Base-by-base conservation (phyloP, 2,113 vertebrate species). In the Mormyrus iriodes region DNA sequence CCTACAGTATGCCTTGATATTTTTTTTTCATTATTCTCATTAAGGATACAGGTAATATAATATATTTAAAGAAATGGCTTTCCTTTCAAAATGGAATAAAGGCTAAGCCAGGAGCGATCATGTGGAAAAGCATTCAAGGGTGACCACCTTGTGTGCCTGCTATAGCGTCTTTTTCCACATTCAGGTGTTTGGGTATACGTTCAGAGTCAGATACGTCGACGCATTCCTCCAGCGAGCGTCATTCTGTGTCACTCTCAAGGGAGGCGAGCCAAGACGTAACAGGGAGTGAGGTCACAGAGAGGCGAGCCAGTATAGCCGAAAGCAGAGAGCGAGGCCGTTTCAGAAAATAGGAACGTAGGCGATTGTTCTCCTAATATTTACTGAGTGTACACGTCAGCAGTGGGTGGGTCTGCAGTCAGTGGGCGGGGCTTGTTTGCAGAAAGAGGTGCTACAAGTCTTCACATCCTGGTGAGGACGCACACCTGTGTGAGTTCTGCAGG, bases 401-500 rank as follows among this genome's bases (percentile, higher is more conserved):
- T 2, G 12, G 21, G 85, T 6, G 0, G 1, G 39, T n/a, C 69
- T 58, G 35, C 3, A 5, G 85, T 42, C 17, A 55, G 8, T 10
- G 17, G 44, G 86, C 27, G n/a, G 55, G 31, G 39, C 19, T 85
- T 91, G 61, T 92, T 92, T 92, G 91, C 90, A 13, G 27, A 91
- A 49, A 27, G 73, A 69, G 65, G 90, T 90, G 91, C 85, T 39
- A 39, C 79, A 83, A 58, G 39, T 89, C 88, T 90, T 89, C 91
- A 92, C 90, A 93, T 92, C 93, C 93, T 92, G 91, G 89, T 91
- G 79, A 89, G 85, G 4, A 13, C 31, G 86, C 88, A 35, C 49
- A n/a, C 12, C 5, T 10, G 49, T 52, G 88, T 88, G 88, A 92
- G 48, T 15, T 46, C 90, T 86, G 53, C 91, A 91, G 88, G 85